A percentile compares a stretch with the other conserved stretches of the same genome.
These are phyloP conservation scores for Regulus satrapa DNA, from an alignment of 2,113 vertebrate species.

Conservation along the genomic window DNA sequence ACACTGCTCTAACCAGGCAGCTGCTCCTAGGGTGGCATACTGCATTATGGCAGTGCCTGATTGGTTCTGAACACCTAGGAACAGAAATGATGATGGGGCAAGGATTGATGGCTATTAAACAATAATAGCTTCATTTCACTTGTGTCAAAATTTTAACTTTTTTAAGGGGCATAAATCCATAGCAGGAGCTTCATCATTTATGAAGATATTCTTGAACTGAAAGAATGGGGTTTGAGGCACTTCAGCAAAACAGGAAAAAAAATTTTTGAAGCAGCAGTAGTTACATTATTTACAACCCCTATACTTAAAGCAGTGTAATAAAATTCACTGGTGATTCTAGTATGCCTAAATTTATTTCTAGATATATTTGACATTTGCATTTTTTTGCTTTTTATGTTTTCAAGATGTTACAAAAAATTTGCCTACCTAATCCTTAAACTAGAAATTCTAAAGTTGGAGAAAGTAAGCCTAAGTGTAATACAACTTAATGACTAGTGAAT, in stretches of 20 bases:
- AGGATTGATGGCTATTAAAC: not conserved
- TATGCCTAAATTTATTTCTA: not conserved
- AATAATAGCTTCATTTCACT: not conserved
- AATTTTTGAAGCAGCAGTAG: not conserved
- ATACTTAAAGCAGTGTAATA: not conserved
- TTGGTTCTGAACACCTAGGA: not conserved
- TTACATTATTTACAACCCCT: not conserved
- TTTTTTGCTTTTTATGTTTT: not conserved
- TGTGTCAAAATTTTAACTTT: not conserved
- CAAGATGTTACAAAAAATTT: not conserved
- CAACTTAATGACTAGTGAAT: not conserved
- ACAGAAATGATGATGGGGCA: not conserved
- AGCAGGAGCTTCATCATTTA: not conserved
- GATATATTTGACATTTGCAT: not conserved
- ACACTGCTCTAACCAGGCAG: not conserved
- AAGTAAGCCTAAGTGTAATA: not conserved
- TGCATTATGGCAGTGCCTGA: not conserved
- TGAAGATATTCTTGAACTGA: not conserved
- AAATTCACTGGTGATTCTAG: not conserved
- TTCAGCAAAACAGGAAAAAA: not conserved
- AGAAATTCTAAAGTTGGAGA: not conserved
- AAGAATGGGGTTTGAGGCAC: not conserved
- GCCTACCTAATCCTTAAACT: not conserved
- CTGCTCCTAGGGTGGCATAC: not conserved
- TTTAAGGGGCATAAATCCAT: not conserved